Evolutionary conservation across 2,888 invertebrate species (phyloP).

Genomic region (Petrolisthes cinctipes): DNA sequence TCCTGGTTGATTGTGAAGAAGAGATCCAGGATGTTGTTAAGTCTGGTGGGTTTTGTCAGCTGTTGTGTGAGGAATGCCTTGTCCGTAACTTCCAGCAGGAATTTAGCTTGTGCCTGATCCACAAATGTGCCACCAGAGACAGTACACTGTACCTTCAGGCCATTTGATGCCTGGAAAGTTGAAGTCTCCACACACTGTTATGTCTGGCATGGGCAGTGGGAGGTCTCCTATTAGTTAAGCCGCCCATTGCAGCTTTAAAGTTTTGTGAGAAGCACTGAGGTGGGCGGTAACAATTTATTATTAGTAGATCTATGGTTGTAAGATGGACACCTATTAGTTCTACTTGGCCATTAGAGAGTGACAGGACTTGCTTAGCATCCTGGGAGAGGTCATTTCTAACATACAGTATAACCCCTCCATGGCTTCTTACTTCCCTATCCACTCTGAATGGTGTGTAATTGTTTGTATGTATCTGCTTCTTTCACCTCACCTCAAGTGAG

Average conservation of each 20-base stretch:
- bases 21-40: conserved; percentile 17
- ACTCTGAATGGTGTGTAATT: background rate
- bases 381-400: background rate
- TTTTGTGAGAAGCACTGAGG: background rate
- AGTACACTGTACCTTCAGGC: conserved; percentile 39
- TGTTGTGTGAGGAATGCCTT: conserved; percentile 18
- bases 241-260: background rate
- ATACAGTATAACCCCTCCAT: conserved; percentile 10
- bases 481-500: conserved; percentile 10
- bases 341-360: conserved; percentile 6
- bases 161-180: conserved; percentile 23
- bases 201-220: background rate
- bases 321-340: background rate
- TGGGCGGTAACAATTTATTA: conserved; percentile 7
- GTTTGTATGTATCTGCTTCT: background rate
- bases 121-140: background rate
- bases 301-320: background rate
- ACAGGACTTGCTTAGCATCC: background rate
- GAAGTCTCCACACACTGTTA: conserved; percentile 26
- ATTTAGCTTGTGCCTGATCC: conserved; percentile 11
- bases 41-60: conserved; percentile 2
- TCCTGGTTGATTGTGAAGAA: conserved; percentile 32
- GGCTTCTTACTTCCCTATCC: background rate
- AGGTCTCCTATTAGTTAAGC: background rate
- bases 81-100: conserved; percentile 3